These are phyloP conservation scores for Panthera uncia DNA, from an alignment of 2,113 vertebrate genomes.

Conservation along the genomic window DNA sequence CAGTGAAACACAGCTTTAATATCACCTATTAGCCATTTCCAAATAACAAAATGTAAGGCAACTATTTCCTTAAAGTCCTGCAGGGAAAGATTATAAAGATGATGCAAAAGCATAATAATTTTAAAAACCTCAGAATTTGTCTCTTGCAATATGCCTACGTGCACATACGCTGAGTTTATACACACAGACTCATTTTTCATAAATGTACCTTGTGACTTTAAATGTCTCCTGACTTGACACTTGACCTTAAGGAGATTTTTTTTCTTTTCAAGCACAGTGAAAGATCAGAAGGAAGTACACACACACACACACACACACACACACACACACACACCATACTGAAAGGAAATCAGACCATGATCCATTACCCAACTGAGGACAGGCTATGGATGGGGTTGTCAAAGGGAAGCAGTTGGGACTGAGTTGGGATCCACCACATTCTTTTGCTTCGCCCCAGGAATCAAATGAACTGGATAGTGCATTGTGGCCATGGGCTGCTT, in stretches of 20 bases:
- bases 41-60: slow-evolving; percentile 25
- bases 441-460: background rate
- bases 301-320: background rate
- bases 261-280: background rate
- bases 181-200: background rate
- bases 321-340: background rate
- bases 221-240: background rate
- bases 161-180: background rate
- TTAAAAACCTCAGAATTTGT: background rate
- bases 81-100: background rate
- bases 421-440: background rate
- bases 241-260: background rate
- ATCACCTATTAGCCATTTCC: background rate
- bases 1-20: background rate
- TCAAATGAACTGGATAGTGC: background rate
- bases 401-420: background rate
- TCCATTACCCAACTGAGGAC: background rate
- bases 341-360: background rate
- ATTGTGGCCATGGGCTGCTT: background rate
- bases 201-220: background rate
- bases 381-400: background rate
- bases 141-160: background rate
- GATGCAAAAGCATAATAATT: background rate
- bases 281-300: background rate
- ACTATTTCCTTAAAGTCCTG: slow-evolving; percentile 20